A percentile compares a stretch with the other conserved stretches of the same genome.
phyloP scores from a whole-genome alignment of 2,888 invertebrate genomes.

The Parnassius orleans region DNA sequence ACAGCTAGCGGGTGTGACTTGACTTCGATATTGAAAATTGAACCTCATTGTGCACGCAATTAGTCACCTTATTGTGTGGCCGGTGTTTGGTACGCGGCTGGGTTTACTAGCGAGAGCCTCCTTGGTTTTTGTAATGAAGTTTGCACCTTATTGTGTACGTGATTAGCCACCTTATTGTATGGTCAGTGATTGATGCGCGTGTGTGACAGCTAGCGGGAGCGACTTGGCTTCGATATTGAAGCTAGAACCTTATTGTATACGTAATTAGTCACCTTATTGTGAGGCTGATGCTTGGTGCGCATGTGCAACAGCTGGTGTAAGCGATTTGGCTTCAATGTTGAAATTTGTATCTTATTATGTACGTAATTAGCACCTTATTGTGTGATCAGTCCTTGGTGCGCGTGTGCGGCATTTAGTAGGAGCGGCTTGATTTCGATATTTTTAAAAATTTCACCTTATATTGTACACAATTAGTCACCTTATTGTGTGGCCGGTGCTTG shows the following conservation, averaged over 20 bases:
- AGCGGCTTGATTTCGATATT: not conserved
- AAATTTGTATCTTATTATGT: too few relatives aligned
- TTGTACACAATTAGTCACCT: conserved; percentile 49
- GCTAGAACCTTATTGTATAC: not conserved
- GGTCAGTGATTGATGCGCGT: conserved; percentile 83
- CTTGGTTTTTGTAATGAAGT: conserved; percentile 46
- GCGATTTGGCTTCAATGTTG: too few relatives aligned
- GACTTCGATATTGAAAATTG: not conserved
- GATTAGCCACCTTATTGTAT: conserved; percentile 71
- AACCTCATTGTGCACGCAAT: not conserved
- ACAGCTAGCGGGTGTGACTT: not conserved
- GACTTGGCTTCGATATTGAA: conserved; percentile 50
- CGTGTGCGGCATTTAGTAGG: not conserved
- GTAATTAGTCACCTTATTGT: conserved; percentile 68
- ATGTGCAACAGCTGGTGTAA: too few relatives aligned
- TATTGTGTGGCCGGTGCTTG: conserved; percentile 82
- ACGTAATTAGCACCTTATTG: too few relatives aligned
- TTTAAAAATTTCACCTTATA: not conserved
- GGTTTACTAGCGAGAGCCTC: conserved; percentile 83
- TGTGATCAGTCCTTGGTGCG: not conserved
- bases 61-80: conserved; percentile 76
- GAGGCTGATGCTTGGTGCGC: conserved; percentile 38
- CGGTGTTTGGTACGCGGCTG: conserved; percentile 84
- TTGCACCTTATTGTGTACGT: not conserved
- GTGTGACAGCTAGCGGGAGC: conserved; percentile 84